These are phyloP conservation scores for Ceryle rudis DNA, from an alignment of 2,797 vertebrate genomes.

Conservation along the genomic window DNA sequence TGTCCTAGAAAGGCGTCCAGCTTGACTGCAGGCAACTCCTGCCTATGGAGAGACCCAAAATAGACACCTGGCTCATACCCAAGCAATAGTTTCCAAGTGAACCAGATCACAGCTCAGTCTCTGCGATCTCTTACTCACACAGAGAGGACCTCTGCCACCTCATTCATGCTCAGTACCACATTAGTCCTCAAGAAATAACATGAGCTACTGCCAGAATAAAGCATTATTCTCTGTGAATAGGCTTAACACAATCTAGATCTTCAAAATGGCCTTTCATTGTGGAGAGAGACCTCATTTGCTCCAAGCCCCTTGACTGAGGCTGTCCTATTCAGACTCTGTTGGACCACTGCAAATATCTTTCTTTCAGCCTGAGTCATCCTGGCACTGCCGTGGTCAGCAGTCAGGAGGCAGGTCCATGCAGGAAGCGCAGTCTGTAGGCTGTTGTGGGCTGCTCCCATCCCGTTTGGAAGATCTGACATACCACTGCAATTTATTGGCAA, in stretches of 20 bases:
- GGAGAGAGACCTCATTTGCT: neutral
- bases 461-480: neutral
- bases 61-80: slow-evolving; percentile 32
- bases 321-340: neutral
- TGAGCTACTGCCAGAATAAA: neutral
- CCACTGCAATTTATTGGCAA: fast-evolving
- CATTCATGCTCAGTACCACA: neutral
- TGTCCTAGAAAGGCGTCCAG: neutral
- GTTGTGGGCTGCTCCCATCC: neutral
- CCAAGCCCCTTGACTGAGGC: fast-evolving
- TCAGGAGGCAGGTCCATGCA: neutral
- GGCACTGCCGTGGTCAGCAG: fast-evolving
- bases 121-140: neutral
- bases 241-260: neutral
- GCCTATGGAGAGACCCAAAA: slow-evolving; percentile 10
- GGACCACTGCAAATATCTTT: neutral
- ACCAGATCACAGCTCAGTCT: neutral
- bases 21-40: neutral
- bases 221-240: neutral
- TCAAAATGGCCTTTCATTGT: neutral
- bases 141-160: neutral
- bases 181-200: neutral
- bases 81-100: slow-evolving; percentile 56
- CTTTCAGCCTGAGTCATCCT: neutral
- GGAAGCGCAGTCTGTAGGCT: neutral